Conservation (phyloP, 2,888 invertebrate genomes). For the Gerris lacustris region DNA sequence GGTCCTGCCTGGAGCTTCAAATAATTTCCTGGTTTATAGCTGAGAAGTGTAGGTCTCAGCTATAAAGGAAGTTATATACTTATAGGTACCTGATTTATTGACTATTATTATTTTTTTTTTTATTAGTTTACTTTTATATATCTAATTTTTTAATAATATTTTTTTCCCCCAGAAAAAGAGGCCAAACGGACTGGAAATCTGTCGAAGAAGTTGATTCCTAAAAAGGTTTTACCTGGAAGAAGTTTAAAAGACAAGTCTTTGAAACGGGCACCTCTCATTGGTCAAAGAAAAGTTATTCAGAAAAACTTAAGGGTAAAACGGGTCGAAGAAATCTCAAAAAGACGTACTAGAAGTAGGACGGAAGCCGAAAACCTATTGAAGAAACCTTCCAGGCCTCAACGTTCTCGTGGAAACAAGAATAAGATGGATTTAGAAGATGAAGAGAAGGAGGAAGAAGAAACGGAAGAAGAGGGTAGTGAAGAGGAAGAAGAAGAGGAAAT, state of each 20-base stretch:
- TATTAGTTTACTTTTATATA: too few relatives aligned
- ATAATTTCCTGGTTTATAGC: too few relatives aligned
- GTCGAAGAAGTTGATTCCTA: background rate
- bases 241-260: background rate
- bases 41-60: too few relatives aligned
- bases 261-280: constrained; percentile 8
- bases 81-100: too few relatives aligned
- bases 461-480: constrained; percentile 9
- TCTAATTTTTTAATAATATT: too few relatives aligned
- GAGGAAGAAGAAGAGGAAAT: constrained; percentile 9
- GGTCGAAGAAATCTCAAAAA: background rate
- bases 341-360: background rate
- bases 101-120: too few relatives aligned
- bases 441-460: constrained; percentile 12
- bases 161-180: too few relatives aligned
- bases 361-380: background rate
- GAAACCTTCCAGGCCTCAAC: background rate
- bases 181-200: too few relatives aligned
- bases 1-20: too few relatives aligned
- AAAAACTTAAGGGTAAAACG: background rate
- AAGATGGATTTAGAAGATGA: constrained; percentile 16
- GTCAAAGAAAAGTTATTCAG: constrained; percentile 6
- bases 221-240: background rate
- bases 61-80: too few relatives aligned
- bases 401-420: background rate